Base-by-base conservation (phyloP, 2,888 invertebrate genomes). In the Plagodis dolabraria region DNA sequence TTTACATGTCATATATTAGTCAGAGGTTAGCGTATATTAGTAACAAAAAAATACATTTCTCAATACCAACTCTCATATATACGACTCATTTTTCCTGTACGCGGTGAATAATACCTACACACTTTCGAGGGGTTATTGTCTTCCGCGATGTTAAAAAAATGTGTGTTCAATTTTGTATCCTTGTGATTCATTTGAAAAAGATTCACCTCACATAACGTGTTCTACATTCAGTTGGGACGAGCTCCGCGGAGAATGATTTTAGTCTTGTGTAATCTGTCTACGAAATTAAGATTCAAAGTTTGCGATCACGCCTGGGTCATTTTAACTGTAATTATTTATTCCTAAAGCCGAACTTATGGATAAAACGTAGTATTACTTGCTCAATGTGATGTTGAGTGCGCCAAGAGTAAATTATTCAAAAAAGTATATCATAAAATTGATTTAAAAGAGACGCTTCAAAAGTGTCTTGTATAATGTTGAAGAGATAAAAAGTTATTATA, bases 51-150 rank as follows among this genome's bases (percentile, higher is more conserved):
- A 53, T n/a, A 58, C 5, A 11, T 10, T n/a, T 11, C 9, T 35
- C 7, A 9, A 57, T 40, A 5, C 46, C 11, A 35, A 43, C 8
- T 8, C 59, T 57, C 45, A 10, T 40, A 7, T 47, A 57, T 53
- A 43, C 46, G 57, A 49, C 35, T 57, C 54, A 55, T 43, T 48
- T 56, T 64, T 57, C 57, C 38, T 47, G 47, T 12, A 47, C 57
- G 38, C 33, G 46, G 43, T 52, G 47, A 43, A 40, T 47, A 48
- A 42, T 22, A 22, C 43, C 0, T 22, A 22, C 43, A 0, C 40
- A 34, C 38, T 45, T 51, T 55, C 40, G 11, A 33, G 46, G 52
- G 57, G 54, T 63, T 57, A 45, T 43, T 38, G 60, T 40, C 47
- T 55, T 60, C 49, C 53, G 60, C 46, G 7, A 60, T 35, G 46